Base-by-base conservation (phyloP, 2,888 invertebrate genomes). In the Drosophila anomalata region DNA sequence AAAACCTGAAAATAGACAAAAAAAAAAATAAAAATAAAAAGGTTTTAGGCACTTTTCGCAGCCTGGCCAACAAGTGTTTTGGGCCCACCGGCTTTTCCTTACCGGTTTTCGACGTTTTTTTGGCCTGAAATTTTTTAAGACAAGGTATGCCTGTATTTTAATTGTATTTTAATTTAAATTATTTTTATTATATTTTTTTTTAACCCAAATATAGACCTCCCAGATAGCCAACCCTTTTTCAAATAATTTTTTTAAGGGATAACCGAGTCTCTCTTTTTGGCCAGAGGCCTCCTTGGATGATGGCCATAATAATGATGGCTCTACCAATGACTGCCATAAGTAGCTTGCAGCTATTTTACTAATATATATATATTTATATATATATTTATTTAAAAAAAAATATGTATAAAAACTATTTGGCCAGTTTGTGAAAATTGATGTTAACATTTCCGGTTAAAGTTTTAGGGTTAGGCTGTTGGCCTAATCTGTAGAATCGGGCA, bases 401-500 rank as follows among this genome's bases (percentile, higher is more conserved):
- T 22, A 22, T 22, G 22, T 22, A 7, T 39, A 39, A 14, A 39
- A 39, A 7, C 20, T 17, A 58, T 69, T 12, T 12, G 61, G 78
- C 61, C 59, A 78, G 78, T 71, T 87, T 41, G 74, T 76, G 62
- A 78, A 83, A 86, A 72, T 58, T 81, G 66, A 68, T 82, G 85
- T 87, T 82, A 78, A 87, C 87, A 82, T 87, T 87, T 82, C 81
- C 81, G 81, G 87, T 63, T 39, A 17, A 12, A 31, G 61, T 29
- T 61, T 26, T 29, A 41, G 36, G 62, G 46, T 60, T 14, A 14
- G 14, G 14, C 14, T 14, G 14, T 14, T 14, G 68, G 73, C 81
- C 76, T 9, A 29, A 73, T 80, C 75, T 79, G 84, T 78, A 80
- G 84, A 81, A 80, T 78, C 59, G 58, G 61, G 56, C 68, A 84